phyloP scores from a whole-genome alignment of 1,140 invertebrate species.

The Dendroctonus valens region DNA sequence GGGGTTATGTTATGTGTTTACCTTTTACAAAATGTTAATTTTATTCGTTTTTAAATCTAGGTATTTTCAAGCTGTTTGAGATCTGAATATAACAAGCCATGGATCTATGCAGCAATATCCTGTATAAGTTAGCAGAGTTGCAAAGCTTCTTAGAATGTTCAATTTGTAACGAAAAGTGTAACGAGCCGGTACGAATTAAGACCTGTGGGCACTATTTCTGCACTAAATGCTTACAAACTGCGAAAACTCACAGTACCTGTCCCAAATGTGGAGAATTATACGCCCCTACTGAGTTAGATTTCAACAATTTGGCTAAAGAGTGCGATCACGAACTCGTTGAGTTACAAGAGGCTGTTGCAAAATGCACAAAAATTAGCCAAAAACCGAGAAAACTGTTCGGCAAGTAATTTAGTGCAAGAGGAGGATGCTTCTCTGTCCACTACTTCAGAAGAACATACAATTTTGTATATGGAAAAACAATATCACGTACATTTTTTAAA shows the following conservation, averaged over 20 bases:
- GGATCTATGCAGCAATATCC: too few relatives aligned
- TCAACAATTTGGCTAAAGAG: constrained; percentile 24
- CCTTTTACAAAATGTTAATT: too few relatives aligned
- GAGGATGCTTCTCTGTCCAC: neutral
- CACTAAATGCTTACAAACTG: constrained; percentile 19
- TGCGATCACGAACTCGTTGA: constrained; percentile 19
- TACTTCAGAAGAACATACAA: constrained; percentile 11
- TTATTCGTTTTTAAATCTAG: too few relatives aligned
- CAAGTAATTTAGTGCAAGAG: neutral
- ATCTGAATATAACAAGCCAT: too few relatives aligned
- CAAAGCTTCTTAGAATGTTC: constrained; percentile 20
- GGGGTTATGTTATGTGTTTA: too few relatives aligned
- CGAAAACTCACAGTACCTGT: constrained; percentile 20
- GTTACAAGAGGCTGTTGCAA: too few relatives aligned
- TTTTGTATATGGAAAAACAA: constrained; percentile 23
- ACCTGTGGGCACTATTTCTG: constrained; percentile 38
- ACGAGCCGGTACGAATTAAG: constrained; percentile 25
- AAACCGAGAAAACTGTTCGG: constrained; percentile 15
- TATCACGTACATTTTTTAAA: constrained; percentile 29
- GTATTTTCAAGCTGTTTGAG: too few relatives aligned
- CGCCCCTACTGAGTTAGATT: constrained; percentile 20
- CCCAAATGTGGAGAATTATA: constrained; percentile 33
- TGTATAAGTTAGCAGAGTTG: neutral
- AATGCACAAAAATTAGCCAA: too few relatives aligned
- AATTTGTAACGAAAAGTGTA: constrained; percentile 20